phyloP scores from a whole-genome alignment of 1,140 invertebrate species.

The Melanaphis sacchari region DNA sequence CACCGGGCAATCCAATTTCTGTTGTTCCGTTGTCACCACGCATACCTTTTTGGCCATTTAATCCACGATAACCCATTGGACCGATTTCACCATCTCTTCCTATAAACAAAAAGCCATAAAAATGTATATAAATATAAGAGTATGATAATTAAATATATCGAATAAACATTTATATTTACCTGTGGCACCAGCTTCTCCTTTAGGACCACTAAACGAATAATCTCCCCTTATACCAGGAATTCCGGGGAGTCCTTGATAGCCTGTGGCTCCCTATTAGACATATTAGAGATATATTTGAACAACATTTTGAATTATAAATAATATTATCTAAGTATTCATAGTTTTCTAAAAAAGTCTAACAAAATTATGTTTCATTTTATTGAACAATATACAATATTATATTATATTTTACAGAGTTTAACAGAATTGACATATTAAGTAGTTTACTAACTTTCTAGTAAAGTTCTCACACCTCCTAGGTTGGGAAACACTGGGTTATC shows the following conservation, averaged over 20 bases:
- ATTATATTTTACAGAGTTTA: too few species aligned
- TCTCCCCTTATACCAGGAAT: constrained; percentile 59
- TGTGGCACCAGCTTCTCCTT: constrained; percentile 67
- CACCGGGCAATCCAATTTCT: constrained; percentile 65
- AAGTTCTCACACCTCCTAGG: too few species aligned
- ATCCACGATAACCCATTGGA: constrained; percentile 61
- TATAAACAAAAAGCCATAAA: neutral
- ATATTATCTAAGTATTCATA: too few species aligned
- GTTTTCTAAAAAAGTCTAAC: neutral
- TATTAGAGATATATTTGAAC: neutral
- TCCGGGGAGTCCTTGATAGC: constrained; percentile 58
- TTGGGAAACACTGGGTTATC: too few species aligned
- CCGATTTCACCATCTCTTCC: constrained; percentile 60
- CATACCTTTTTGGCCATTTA: constrained; percentile 62
- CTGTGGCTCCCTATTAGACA: constrained; percentile 54
- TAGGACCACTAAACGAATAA: constrained; percentile 65
- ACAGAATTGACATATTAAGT: neutral
- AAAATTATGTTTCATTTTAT: neutral
- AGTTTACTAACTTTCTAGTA: neutral
- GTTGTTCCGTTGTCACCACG: constrained; percentile 58
- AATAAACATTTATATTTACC: constrained; percentile 62
- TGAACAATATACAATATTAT: too few species aligned
- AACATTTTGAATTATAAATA: too few species aligned
- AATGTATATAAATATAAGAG: neutral
- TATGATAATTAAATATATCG: neutral